phyloP scores from a whole-genome alignment of 2,888 invertebrate species.

The Hipparchia sbordonii region DNA sequence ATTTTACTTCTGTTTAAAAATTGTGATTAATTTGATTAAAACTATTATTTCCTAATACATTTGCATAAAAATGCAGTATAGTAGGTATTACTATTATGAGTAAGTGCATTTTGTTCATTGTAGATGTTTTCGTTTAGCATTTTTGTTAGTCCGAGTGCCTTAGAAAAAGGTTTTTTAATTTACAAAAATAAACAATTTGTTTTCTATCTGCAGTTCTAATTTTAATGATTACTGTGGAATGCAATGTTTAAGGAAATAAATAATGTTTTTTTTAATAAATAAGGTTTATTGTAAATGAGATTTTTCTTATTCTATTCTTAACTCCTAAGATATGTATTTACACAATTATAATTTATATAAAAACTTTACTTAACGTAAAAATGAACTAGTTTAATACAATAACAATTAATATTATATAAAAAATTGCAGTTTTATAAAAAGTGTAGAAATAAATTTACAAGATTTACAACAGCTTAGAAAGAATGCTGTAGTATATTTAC shows the following conservation, averaged over 20 bases:
- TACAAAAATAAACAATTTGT: slow-evolving; percentile 9
- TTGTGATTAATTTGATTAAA: too few relatives aligned
- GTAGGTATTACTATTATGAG: too few relatives aligned
- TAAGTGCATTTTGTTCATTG: background rate
- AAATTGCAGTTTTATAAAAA: background rate
- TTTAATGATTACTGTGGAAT: slow-evolving; percentile 25
- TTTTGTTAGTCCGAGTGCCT: slow-evolving; percentile 3
- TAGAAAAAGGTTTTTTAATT: slow-evolving; percentile 17
- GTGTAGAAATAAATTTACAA: slow-evolving; percentile 11
- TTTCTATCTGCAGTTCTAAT: slow-evolving; percentile 2
- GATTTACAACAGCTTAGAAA: slow-evolving; percentile 11
- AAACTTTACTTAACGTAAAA: background rate
- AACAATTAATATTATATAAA: background rate
- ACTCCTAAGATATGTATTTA: slow-evolving; percentile 62
- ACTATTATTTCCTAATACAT: too few relatives aligned
- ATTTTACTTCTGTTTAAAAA: too few relatives aligned
- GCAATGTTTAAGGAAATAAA: slow-evolving; percentile 31
- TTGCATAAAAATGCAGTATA: too few relatives aligned
- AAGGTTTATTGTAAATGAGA: slow-evolving; percentile 67
- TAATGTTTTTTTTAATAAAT: slow-evolving; percentile 66
- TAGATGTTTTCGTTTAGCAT: background rate
- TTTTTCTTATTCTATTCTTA: slow-evolving; percentile 64
- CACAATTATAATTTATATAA: slow-evolving; percentile 49
- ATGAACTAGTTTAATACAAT: slow-evolving; percentile 11
- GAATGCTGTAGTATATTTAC: background rate